Conservation (phyloP, 2,797 vertebrate species). For the Dipus sagitta region DNA sequence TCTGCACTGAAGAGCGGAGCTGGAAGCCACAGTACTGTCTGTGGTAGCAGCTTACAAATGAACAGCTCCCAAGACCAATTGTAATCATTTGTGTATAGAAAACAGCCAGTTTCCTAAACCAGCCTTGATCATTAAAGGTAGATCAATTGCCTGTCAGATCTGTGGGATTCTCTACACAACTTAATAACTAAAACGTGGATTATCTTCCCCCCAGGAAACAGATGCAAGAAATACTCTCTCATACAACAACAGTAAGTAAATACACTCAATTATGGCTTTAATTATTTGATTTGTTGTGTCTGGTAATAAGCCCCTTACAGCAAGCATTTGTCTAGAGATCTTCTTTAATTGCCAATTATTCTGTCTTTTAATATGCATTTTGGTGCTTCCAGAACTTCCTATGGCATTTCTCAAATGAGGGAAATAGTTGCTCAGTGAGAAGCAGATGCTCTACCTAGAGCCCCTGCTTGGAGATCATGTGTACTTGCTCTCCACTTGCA, state of each 20-base stretch:
- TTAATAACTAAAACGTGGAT: slow-evolving; percentile 70
- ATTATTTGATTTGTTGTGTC: slow-evolving; percentile 60
- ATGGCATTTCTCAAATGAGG: slow-evolving; percentile 52
- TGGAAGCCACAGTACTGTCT: not conserved
- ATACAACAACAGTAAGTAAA: slow-evolving; percentile 88
- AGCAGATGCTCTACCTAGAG: slow-evolving; percentile 54
- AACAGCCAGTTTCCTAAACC: slow-evolving; percentile 54
- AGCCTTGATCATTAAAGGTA: slow-evolving; percentile 61
- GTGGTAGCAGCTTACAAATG: not conserved
- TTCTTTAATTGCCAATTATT: slow-evolving; percentile 72
- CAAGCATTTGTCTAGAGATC: slow-evolving; percentile 60
- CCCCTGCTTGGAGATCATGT: slow-evolving; percentile 47
- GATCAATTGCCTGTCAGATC: slow-evolving; percentile 65
- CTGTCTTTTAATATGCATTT: slow-evolving; percentile 66
- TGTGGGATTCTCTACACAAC: slow-evolving; percentile 52
- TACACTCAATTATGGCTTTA: slow-evolving; percentile 56
- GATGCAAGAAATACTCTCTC: slow-evolving; percentile 86
- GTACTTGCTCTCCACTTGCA: not conserved
- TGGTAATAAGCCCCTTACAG: slow-evolving; percentile 61
- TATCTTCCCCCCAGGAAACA: slow-evolving; percentile 86
- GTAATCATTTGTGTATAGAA: not conserved
- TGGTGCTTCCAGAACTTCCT: slow-evolving; percentile 45
- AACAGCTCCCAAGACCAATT: slow-evolving; percentile 30
- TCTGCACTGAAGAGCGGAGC: not conserved
- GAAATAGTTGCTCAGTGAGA: not conserved